Percentiles rank a stretch among this genome's conserved stretches.
phyloP scores from a whole-genome alignment of 2,113 vertebrate species.

The Mustelus asterias region DNA sequence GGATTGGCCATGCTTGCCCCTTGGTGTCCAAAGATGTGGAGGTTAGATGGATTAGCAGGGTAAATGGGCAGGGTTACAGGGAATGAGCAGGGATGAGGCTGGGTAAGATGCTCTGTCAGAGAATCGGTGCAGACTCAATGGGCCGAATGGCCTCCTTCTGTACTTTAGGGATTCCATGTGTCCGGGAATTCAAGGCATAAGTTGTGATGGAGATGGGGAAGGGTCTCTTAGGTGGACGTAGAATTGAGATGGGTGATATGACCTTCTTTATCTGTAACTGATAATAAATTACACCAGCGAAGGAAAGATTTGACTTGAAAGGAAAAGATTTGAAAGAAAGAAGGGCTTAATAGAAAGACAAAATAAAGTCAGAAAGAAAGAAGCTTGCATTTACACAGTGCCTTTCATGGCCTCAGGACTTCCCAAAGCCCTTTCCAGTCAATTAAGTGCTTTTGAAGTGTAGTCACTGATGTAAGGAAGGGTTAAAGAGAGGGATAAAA shows the following conservation, averaged over 20 bases:
- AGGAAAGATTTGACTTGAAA: not conserved
- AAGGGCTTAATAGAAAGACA: not conserved
- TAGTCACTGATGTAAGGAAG: not conserved
- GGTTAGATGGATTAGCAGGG: too few species aligned
- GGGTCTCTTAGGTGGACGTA: not conserved
- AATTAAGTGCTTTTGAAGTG: not conserved
- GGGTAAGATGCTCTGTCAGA: too few species aligned
- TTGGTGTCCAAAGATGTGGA: too few species aligned
- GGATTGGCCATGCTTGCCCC: too few species aligned
- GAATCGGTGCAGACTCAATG: too few species aligned
- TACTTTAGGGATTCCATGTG: too few species aligned
- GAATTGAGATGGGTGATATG: not conserved
- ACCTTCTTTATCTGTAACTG: not conserved
- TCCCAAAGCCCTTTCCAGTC: not conserved
- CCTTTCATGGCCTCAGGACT: not conserved
- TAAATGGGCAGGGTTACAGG: too few species aligned
- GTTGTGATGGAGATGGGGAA: not conserved
- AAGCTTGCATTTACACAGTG: not conserved
- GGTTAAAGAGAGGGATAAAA: not conserved
- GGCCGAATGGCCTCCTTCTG: too few species aligned
- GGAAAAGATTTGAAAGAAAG: not conserved
- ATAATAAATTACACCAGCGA: not conserved
- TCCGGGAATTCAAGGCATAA: not conserved
- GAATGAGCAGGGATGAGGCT: too few species aligned
- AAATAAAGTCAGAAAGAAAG: not conserved